These are phyloP conservation scores for Camponotus floridanus DNA, from an alignment of 1,140 invertebrate genomes.

Conservation along the genomic window DNA sequence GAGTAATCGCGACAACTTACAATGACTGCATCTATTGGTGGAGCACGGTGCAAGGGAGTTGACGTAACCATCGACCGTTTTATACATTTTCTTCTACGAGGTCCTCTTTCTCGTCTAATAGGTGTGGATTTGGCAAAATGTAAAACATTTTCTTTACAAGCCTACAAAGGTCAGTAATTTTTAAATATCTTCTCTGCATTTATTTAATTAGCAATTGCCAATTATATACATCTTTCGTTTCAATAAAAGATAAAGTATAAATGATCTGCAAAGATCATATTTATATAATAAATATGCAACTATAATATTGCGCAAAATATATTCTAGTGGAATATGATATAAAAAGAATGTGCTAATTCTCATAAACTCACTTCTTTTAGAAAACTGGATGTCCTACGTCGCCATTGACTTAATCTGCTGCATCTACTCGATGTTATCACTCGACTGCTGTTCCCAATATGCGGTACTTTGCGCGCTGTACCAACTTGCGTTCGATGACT, in stretches of 20 bases:
- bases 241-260: slow-evolving; percentile 47
- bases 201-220: slow-evolving; percentile 37
- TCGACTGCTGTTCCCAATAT: slow-evolving; percentile 80
- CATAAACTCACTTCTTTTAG: slow-evolving; percentile 82
- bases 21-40: slow-evolving; percentile 80
- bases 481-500: slow-evolving; percentile 79
- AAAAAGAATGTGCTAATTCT: not conserved
- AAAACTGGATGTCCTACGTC: slow-evolving; percentile 81
- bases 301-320: not conserved
- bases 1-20: slow-evolving; percentile 65
- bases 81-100: slow-evolving; percentile 84
- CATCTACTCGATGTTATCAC: slow-evolving; percentile 82
- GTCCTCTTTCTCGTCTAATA: slow-evolving; percentile 81
- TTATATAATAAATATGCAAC: slow-evolving; percentile 51
- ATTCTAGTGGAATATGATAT: not conserved
- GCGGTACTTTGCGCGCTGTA: slow-evolving; percentile 81
- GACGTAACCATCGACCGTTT: slow-evolving; percentile 85
- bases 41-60: slow-evolving; percentile 81
- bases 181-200: slow-evolving; percentile 60
- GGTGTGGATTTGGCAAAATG: slow-evolving; percentile 84
- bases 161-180: slow-evolving; percentile 76
- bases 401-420: slow-evolving; percentile 83
- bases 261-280: slow-evolving; percentile 69
- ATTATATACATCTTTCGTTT: slow-evolving; percentile 67
- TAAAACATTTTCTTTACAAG: slow-evolving; percentile 86